Base-by-base conservation (phyloP, 1,140 invertebrate genomes). In the Schmidtea mediterranea region DNA sequence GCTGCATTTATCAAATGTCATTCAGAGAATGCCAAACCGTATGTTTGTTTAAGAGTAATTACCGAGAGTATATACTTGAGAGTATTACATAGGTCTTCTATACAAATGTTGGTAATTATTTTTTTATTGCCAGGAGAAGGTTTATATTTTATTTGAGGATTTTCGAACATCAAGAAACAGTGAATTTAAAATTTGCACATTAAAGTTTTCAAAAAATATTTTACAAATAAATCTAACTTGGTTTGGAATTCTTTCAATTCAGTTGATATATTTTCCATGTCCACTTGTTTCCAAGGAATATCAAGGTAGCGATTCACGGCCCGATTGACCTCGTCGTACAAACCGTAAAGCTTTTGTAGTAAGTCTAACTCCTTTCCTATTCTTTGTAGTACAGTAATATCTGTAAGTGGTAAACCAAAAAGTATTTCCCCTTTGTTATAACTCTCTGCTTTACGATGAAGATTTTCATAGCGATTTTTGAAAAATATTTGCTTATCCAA, bases 331-430 rank as follows among this genome's bases (percentile, higher is more conserved):
- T 87, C 81, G 58, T 86, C 84, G 57, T 87, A 87, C 0, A 87
- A 63, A 62, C 82, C 81, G 55, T 87, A 87, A 0, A 87, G 65
- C 59, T 92, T 92, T 65, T 92, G 86, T 1, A 92, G 68, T 10
- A 94, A 67, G 65, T 89, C 89, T 16, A 95, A 66, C 62, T 92
- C 86, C 61, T 90, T 90, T 32, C 86, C 86, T 61, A 92, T 90
- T 59, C 83, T 79, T 10, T 76, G 76, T 48, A 92, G 67, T 60
- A 84, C 79, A 1, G 81, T 82, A 61, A 89, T 87, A 59, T 89
- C 82, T 0, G 81, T 82, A 46, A 76, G 76, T 10, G 78, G 76
- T 26, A 84, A 65, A 5, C 86, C 83, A 65, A 94, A 92, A 36
- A 94, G 68, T 63, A 87, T 80, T 61, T 89, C 82, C 1, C 86